Conservation (phyloP, 2,888 invertebrate species). For the Graphium colonna region DNA sequence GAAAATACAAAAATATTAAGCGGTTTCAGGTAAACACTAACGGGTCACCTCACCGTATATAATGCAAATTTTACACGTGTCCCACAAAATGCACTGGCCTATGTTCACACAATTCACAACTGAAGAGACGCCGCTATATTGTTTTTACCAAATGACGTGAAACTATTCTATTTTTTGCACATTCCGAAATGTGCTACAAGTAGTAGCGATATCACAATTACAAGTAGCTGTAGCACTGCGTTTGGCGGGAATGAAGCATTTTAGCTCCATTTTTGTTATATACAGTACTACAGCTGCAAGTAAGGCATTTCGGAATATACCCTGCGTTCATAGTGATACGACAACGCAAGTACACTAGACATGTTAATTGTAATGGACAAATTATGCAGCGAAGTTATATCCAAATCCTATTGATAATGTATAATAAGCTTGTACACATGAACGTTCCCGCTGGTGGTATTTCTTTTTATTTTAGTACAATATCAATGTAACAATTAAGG, state of each 20-base stretch:
- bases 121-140: background rate
- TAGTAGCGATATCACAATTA: too few relatives aligned
- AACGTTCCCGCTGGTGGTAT: background rate
- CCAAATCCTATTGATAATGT: background rate
- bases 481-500: background rate
- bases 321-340: background rate
- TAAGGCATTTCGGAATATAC: too few relatives aligned
- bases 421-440: background rate
- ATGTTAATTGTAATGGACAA: background rate
- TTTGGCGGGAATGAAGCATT: too few relatives aligned
- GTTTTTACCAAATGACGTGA: background rate
- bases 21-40: constrained; percentile 62
- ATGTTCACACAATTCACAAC: constrained; percentile 37
- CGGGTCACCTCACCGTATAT: constrained; percentile 50
- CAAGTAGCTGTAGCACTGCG: too few relatives aligned
- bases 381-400: background rate
- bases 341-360: background rate
- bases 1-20: constrained; percentile 80
- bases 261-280: too few relatives aligned
- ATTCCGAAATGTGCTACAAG: too few relatives aligned
- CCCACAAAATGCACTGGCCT: constrained; percentile 62
- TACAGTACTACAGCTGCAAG: too few relatives aligned
- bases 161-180: background rate
- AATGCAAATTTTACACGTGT: constrained; percentile 38
- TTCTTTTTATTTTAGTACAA: background rate